Evolutionary conservation across 2,113 vertebrate species (phyloP).

Genomic region (Gambusia holbrooki): DNA sequence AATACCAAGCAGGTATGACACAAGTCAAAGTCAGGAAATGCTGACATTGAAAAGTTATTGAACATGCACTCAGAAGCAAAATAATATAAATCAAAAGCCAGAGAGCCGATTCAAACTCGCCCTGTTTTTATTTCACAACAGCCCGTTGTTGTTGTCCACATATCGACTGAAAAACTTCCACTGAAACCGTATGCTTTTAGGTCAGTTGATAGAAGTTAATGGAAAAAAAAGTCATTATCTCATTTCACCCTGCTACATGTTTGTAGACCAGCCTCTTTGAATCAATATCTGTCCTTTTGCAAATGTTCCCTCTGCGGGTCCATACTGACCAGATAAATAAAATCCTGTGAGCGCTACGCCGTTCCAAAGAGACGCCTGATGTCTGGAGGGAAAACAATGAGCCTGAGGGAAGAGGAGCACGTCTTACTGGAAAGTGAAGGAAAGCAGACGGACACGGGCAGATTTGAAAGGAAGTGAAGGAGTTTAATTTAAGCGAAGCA

Average conservation of each 20-base stretch:
- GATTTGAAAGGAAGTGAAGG: slow-evolving; percentile 8
- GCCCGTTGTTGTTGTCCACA: slow-evolving; percentile 6
- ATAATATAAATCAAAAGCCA: background rate
- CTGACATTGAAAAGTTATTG: background rate
- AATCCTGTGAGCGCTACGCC: slow-evolving; percentile 44
- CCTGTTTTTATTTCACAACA: slow-evolving; percentile 7
- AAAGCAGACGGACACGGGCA: slow-evolving; percentile 7
- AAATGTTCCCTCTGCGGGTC: slow-evolving; percentile 22
- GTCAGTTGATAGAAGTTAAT: slow-evolving; percentile 31
- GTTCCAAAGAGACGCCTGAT: slow-evolving; percentile 54
- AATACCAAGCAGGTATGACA: background rate
- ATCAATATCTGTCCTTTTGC: slow-evolving; percentile 50
- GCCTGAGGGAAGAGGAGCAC: slow-evolving; percentile 20
- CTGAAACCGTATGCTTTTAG: slow-evolving; percentile 11
- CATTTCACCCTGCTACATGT: slow-evolving; percentile 19
- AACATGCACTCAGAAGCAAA: no score
- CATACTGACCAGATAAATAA: slow-evolving; percentile 45
- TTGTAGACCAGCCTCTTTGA: slow-evolving; percentile 35
- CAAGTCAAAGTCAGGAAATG: background rate
- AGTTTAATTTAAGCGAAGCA: slow-evolving; percentile 4
- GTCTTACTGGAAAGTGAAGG: slow-evolving; percentile 26
- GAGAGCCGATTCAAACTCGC: background rate
- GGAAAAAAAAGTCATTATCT: slow-evolving; percentile 36
- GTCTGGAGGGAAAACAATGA: slow-evolving; percentile 18
- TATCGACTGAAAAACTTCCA: slow-evolving; percentile 23